phyloP scores from a whole-genome alignment of 2,888 invertebrate genomes.

The Cephalotes varians region DNA sequence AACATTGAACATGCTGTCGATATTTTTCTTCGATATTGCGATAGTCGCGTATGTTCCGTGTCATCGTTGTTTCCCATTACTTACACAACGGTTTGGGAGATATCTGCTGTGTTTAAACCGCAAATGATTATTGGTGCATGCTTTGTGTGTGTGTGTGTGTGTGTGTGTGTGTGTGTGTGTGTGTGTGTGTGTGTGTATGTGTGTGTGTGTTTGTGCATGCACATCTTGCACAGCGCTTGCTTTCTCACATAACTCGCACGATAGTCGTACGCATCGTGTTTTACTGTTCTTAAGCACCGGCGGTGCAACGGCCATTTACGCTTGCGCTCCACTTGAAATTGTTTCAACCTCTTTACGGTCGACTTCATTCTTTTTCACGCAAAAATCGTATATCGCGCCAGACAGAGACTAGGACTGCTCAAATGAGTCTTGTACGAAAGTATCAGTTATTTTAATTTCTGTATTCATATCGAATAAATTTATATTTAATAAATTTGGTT shows the following conservation, averaged over 20 bases:
- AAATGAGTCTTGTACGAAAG: neutral
- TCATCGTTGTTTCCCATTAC: conserved; percentile 52
- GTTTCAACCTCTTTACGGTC: conserved; percentile 60
- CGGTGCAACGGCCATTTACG: conserved; percentile 37
- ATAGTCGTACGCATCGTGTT: conserved; percentile 53
- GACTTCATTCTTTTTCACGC: conserved; percentile 21
- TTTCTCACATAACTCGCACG: conserved; percentile 23
- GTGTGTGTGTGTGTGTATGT: conserved; percentile 15
- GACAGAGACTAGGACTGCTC: conserved; percentile 1
- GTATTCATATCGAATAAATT: neutral
- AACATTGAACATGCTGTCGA: conserved; percentile 29
- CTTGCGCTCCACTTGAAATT: conserved; percentile 56
- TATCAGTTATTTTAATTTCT: neutral
- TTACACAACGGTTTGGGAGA: conserved; percentile 32
- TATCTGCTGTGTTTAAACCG: conserved; percentile 42
- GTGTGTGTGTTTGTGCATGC: conserved; percentile 21
- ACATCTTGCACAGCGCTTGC: conserved; percentile 24
- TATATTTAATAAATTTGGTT: neutral
- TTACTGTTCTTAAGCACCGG: conserved; percentile 58
- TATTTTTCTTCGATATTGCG: conserved; percentile 71
- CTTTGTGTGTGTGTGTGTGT: conserved; percentile 24
- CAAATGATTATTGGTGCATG: conserved; percentile 49
- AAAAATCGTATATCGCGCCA: conserved; percentile 10
- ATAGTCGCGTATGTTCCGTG: conserved; percentile 31
- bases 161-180: conserved; percentile 22